A percentile compares a stretch with the other conserved stretches of the same genome.
Evolutionary conservation across 2,888 invertebrate genomes (phyloP).

Genomic region (Linyphia triangularis): DNA sequence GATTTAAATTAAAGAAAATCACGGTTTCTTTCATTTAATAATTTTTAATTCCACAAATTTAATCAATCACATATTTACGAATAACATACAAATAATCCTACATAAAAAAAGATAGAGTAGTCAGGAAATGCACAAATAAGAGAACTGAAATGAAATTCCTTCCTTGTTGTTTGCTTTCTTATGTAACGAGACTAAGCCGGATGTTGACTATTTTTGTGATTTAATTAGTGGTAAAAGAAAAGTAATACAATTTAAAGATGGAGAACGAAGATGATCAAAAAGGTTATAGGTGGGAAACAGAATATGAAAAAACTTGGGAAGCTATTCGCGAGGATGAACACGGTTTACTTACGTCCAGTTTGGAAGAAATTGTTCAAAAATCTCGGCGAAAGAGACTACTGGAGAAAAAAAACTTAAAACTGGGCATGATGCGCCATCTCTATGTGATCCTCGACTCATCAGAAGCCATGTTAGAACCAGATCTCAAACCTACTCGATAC

Average conservation of each 20-base stretch:
- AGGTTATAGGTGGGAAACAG: constrained; percentile 96
- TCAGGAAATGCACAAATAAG: too few species aligned
- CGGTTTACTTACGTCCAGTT: constrained; percentile 92
- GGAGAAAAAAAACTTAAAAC: constrained; percentile 85
- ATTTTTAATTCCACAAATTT: too few species aligned
- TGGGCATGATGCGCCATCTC: constrained; percentile 98
- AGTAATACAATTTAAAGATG: constrained; percentile 81
- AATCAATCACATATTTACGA: too few species aligned
- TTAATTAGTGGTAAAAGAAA: neutral
- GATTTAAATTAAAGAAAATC: too few species aligned
- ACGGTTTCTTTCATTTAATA: too few species aligned
- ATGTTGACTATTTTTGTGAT: neutral
- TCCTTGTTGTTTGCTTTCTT: neutral
- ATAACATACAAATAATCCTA: too few species aligned
- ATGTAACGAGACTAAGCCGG: neutral
- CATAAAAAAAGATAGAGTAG: too few species aligned
- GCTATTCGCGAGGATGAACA: constrained; percentile 97
- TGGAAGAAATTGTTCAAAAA: constrained; percentile 94
- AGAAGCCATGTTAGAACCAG: constrained; percentile 95
- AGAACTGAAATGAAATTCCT: neutral
- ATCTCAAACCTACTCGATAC: constrained; percentile 95
- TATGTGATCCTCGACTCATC: constrained; percentile 95
- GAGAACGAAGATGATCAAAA: constrained; percentile 91
- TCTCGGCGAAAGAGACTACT: constrained; percentile 85
- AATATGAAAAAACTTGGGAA: constrained; percentile 98